Evolutionary conservation across 2,113 vertebrate genomes (phyloP).

Genomic region (Forbesichthys agassizii): DNA sequence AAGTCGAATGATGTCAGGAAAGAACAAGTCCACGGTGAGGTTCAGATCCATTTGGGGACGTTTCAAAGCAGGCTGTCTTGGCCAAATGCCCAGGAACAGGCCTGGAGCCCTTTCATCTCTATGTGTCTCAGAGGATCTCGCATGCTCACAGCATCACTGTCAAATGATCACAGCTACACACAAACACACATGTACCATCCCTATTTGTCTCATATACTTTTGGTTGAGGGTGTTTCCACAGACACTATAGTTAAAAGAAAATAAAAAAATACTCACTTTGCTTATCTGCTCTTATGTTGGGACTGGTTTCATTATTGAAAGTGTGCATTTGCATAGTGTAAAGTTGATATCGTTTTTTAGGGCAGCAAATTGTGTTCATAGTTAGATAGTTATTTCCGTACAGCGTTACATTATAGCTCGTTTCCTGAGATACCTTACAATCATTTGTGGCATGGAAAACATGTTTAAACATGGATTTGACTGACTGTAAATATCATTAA

Average conservation of each 20-base stretch:
- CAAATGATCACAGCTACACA: neutral
- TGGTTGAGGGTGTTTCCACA: neutral
- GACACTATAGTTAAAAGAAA: neutral
- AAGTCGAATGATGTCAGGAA: constrained; percentile 27
- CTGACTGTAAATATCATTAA: constrained; percentile 8
- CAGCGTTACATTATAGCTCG: constrained; percentile 11
- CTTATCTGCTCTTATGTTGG: neutral
- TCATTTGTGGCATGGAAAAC: constrained; percentile 23
- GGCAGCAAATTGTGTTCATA: neutral
- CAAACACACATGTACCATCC: too few relatives aligned
- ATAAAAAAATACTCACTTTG: neutral
- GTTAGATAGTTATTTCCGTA: constrained; percentile 20
- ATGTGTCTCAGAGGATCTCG: constrained; percentile 26
- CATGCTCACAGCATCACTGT: constrained; percentile 10
- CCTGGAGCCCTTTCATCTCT: constrained; percentile 49
- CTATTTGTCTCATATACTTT: too few relatives aligned
- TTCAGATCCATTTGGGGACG: constrained; percentile 33
- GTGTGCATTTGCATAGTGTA: constrained; percentile 30
- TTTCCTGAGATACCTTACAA: constrained; percentile 20
- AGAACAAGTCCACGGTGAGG: constrained; percentile 22
- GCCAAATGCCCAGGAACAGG: constrained; percentile 35
- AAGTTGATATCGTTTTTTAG: neutral
- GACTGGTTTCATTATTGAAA: constrained; percentile 13
- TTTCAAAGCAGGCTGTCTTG: constrained; percentile 54
- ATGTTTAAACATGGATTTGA: neutral